Conservation (phyloP, 1,140 invertebrate genomes). For the Medauroidea extradentata region DNA sequence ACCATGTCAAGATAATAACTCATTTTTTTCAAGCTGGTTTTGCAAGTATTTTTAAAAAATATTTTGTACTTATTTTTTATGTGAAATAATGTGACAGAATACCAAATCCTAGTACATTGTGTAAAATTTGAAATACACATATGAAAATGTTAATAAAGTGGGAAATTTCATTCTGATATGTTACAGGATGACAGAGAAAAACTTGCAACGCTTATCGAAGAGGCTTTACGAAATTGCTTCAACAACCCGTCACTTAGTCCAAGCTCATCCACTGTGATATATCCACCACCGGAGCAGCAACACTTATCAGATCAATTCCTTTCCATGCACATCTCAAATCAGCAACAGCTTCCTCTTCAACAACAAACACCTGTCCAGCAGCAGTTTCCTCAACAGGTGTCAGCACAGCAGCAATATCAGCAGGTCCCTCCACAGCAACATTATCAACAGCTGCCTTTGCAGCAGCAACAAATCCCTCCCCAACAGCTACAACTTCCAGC, state of each 20-base stretch:
- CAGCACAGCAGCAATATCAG: no score
- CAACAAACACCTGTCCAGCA: no score
- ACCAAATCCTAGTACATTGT: background rate
- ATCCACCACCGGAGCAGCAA: background rate
- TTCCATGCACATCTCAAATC: no score
- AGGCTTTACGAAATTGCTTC: slow-evolving; percentile 57
- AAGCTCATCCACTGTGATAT: background rate
- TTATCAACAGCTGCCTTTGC: no score
- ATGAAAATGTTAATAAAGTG: background rate
- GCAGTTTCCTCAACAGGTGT: no score
- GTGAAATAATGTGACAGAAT: background rate
- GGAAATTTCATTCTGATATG: slow-evolving; percentile 20
- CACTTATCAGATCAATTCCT: no score
- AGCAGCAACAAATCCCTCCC: no score
- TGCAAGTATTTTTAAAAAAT: background rate
- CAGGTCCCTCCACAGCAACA: no score
- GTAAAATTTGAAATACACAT: background rate
- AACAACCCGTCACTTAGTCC: slow-evolving; percentile 19
- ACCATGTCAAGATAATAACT: no score
- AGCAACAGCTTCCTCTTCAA: no score
- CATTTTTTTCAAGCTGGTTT: no score
- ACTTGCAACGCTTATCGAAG: slow-evolving; percentile 66
- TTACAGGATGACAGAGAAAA: slow-evolving; percentile 63
- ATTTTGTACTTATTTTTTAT: slow-evolving; percentile 14
- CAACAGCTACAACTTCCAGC: no score